Conservation (phyloP, 2,888 invertebrate genomes). For the Drosophila phalerata region DNA sequence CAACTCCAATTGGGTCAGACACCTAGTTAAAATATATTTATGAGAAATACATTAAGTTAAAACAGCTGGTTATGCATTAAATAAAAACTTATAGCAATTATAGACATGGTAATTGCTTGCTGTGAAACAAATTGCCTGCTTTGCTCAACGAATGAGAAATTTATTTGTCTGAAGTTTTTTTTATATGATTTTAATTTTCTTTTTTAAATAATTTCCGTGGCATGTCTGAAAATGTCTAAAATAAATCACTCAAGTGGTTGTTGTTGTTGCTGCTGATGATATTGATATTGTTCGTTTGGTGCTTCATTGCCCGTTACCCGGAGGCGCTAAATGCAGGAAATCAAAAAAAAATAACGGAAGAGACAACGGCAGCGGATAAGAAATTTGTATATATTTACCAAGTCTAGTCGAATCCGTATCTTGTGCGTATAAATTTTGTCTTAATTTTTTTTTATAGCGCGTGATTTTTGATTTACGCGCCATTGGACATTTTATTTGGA, state of each 20-base stretch:
- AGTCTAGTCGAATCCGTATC: slow-evolving; percentile 14
- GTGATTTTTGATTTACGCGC: slow-evolving; percentile 80
- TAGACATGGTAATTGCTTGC: slow-evolving; percentile 28
- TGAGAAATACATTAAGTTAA: background rate
- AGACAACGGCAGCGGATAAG: slow-evolving; percentile 37
- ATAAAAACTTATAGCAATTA: slow-evolving; percentile 16
- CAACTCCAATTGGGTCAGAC: background rate
- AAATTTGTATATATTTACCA: slow-evolving; percentile 12
- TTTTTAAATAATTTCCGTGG: slow-evolving; percentile 23
- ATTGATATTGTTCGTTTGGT: slow-evolving; percentile 36
- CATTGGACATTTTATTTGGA: slow-evolving; percentile 75
- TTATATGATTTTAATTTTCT: slow-evolving; percentile 2
- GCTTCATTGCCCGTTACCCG: slow-evolving; percentile 42
- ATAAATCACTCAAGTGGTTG: slow-evolving; percentile 69
- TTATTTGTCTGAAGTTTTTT: slow-evolving; percentile 18
- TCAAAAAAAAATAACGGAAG: slow-evolving; percentile 54
- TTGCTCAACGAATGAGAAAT: slow-evolving; percentile 9
- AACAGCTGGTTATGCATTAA: slow-evolving; percentile 4
- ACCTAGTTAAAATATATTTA: background rate
- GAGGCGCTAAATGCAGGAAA: slow-evolving; percentile 76
- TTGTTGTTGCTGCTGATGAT: slow-evolving; percentile 25
- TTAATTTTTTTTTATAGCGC: slow-evolving; percentile 67
- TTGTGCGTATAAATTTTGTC: slow-evolving; percentile 68
- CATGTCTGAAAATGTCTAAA: slow-evolving; percentile 25
- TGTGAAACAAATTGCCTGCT: slow-evolving; percentile 16